Evolutionary conservation across 2,888 invertebrate species (phyloP).

Genomic region (Suillia variegata): DNA sequence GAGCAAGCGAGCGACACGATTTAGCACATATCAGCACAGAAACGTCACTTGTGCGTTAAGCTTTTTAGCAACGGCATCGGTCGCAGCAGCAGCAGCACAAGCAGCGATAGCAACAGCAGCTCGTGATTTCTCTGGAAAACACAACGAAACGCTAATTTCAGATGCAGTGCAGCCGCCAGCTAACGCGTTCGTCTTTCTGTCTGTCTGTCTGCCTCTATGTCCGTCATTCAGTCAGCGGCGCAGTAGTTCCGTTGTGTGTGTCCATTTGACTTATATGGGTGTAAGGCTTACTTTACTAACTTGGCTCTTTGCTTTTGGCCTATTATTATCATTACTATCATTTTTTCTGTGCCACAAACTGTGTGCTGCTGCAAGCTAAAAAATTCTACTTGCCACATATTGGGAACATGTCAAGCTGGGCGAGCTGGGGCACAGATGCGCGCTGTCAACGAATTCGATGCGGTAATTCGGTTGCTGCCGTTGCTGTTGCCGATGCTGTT

Average conservation of each 20-base stretch:
- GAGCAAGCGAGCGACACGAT: too few species aligned
- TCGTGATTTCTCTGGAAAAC: not conserved
- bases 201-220: too few species aligned
- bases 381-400: too few species aligned
- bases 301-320: not conserved
- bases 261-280: not conserved
- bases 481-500: too few species aligned
- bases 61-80: not conserved
- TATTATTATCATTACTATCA: not conserved
- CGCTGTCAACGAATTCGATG: too few species aligned
- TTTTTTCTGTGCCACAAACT: too few species aligned
- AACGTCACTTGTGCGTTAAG: not conserved
- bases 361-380: not conserved
- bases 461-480: too few species aligned
- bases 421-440: too few species aligned
- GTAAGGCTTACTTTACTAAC: not conserved
- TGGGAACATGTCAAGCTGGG: too few species aligned
- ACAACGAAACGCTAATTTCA: conserved; percentile 1
- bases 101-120: not conserved
- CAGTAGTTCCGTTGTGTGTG: conserved; percentile 1
- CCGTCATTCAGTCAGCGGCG: too few species aligned
- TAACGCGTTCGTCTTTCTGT: not conserved
- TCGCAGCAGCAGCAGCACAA: not conserved
- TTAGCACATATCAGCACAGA: conserved; percentile 1
- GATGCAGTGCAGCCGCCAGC: not conserved